Percentiles rank a stretch among this genome's conserved stretches.
Evolutionary conservation across 2,888 invertebrate genomes (phyloP).

Genomic region (Nomada goodeniana): DNA sequence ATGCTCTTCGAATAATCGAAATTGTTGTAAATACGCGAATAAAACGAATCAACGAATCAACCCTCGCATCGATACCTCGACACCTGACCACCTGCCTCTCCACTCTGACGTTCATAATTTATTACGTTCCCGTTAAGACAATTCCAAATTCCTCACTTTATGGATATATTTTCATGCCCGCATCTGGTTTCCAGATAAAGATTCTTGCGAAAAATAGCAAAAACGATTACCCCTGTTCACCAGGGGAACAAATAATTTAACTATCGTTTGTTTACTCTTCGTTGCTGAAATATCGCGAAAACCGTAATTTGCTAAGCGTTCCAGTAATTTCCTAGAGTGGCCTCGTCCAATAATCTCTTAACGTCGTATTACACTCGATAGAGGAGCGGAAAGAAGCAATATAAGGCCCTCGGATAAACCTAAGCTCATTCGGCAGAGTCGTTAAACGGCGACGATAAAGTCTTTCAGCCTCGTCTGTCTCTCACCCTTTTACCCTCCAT

Average conservation of each 20-base stretch:
- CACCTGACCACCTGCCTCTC: too few relatives aligned
- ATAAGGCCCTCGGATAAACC: conserved; percentile 61
- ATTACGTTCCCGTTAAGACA: too few relatives aligned
- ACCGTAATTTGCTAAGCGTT: conserved; percentile 6
- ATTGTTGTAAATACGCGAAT: too few relatives aligned
- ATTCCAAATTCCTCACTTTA: too few relatives aligned
- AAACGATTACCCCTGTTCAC: too few relatives aligned
- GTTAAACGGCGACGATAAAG: conserved; percentile 59
- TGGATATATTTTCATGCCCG: too few relatives aligned
- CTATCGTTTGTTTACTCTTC: not conserved
- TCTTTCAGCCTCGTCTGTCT: conserved; percentile 45
- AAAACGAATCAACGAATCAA: too few relatives aligned
- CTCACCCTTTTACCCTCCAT: conserved; percentile 2
- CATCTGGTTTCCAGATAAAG: too few relatives aligned
- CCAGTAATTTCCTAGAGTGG: conserved; percentile 39
- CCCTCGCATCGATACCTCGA: too few relatives aligned
- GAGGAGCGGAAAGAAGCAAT: conserved; percentile 60
- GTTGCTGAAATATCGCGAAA: not conserved
- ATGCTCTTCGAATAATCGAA: too few relatives aligned
- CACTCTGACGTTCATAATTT: too few relatives aligned
- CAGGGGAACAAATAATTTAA: not conserved
- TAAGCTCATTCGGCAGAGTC: conserved; percentile 48
- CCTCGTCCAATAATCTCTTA: conserved; percentile 54
- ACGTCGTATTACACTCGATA: conserved; percentile 50
- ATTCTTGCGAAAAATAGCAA: not conserved